Evolutionary conservation across 2,888 invertebrate genomes (phyloP).

Genomic region (Microplitis deprimator): DNA sequence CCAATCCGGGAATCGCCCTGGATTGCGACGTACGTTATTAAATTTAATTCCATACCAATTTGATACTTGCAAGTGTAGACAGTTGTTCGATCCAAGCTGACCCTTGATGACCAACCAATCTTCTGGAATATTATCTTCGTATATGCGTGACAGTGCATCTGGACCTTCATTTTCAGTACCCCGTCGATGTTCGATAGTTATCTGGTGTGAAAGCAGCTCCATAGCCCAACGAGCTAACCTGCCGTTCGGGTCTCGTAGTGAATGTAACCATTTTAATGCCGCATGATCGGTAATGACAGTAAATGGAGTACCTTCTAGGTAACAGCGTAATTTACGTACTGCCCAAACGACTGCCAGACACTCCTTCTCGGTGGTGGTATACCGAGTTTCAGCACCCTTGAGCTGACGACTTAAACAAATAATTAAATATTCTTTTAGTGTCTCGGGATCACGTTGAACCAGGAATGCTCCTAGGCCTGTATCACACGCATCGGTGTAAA

Average conservation of each 20-base stretch:
- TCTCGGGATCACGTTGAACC: slow-evolving; percentile 23
- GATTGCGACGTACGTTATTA: slow-evolving; percentile 49
- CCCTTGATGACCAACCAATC: too few species aligned
- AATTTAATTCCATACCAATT: slow-evolving; percentile 40
- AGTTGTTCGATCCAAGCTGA: too few species aligned
- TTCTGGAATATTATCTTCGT: too few species aligned
- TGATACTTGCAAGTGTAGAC: too few species aligned
- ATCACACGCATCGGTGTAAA: slow-evolving; percentile 51
- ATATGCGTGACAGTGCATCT: too few species aligned
- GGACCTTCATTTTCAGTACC: too few species aligned
- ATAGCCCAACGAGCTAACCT: too few species aligned
- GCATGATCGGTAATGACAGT: background rate
- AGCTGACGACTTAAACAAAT: slow-evolving; percentile 46
- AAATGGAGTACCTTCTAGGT: slow-evolving; percentile 53
- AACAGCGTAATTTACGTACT: slow-evolving; percentile 47
- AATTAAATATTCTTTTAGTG: slow-evolving; percentile 40
- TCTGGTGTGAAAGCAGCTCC: too few species aligned
- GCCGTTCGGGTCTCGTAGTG: too few species aligned
- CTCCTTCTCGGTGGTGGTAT: slow-evolving; percentile 48
- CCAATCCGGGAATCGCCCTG: slow-evolving; percentile 18
- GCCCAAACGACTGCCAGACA: slow-evolving; percentile 43
- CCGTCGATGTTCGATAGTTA: too few species aligned
- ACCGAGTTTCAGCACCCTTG: slow-evolving; percentile 37
- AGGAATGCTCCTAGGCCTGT: slow-evolving; percentile 42
- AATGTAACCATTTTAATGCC: too few species aligned